These are phyloP conservation scores for Andrena praecox DNA, from an alignment of 2,888 invertebrate species.

Conservation along the genomic window DNA sequence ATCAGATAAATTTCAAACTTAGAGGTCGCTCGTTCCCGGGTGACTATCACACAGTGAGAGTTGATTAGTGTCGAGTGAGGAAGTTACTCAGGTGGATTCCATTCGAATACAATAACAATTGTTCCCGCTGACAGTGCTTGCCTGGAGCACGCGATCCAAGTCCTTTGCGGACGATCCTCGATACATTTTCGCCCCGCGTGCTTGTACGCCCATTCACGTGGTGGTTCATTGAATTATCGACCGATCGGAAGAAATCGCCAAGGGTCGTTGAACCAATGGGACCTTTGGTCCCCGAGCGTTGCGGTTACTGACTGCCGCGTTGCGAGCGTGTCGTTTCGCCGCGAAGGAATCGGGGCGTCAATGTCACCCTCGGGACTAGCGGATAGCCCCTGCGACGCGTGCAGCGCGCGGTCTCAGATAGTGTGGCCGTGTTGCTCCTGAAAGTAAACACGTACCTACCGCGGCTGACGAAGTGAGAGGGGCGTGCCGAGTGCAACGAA, in stretches of 20 bases:
- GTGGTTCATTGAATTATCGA: constrained; percentile 6
- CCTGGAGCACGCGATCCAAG: not conserved
- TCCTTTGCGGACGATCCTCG: not conserved
- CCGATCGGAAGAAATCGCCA: constrained; percentile 15
- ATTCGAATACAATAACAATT: not conserved
- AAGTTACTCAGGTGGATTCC: not conserved
- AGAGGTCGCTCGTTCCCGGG: not conserved
- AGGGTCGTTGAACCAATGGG: constrained; percentile 32
- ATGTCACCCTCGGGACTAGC: constrained; percentile 44
- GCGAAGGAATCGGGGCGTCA: constrained; percentile 26
- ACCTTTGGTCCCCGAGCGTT: constrained; percentile 18
- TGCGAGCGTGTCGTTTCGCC: not conserved
- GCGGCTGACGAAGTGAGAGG: constrained; percentile 2
- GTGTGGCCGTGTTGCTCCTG: constrained; percentile 46
- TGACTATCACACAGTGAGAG: not conserved
- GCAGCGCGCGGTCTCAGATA: constrained; percentile 29
- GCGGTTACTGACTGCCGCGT: not conserved
- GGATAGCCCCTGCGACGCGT: constrained; percentile 12
- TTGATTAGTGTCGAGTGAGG: not conserved
- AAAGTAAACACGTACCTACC: not conserved
- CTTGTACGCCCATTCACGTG: constrained; percentile 10
- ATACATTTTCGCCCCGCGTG: not conserved
- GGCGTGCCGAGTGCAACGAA: constrained; percentile 19
- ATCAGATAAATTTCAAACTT: no score
- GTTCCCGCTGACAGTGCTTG: no score